Base-by-base conservation (phyloP, 2,113 vertebrate species). In the Prionailurus bengalensis region DNA sequence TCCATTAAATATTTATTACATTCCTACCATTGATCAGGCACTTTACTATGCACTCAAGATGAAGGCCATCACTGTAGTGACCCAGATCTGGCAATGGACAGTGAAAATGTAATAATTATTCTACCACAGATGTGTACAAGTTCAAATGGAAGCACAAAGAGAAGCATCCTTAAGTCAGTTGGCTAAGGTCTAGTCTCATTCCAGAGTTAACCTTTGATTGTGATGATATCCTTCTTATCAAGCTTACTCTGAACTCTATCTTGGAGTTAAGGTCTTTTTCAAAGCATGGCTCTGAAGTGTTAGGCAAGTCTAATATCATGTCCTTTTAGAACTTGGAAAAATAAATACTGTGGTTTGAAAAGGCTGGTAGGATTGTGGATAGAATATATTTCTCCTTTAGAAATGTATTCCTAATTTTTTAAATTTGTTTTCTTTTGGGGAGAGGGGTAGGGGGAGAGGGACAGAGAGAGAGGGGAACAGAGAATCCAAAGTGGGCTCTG, bases 1-100 rank as follows among this genome's bases (percentile, higher is more conserved):
- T 4, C 68, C 19, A 82, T 89, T 89, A 84, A 89, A 76, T 14
- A 93, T 55, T 85, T 51, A 93, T n/a, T 95, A 25, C n/a, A 55
- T 27, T 81, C 4, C 29, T 93, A 42, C 65, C 29, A 70, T 88
- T 45, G 12, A 39, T 29, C n/a, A 73, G 12, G n/a, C 2, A 17
- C 25, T 96, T 89, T 83, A 73, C 0, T 83, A 73, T 23, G 31
- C 19, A 10, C 51, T 71, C 80, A 25, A 68, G 14, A 51, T 61
- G n/a, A 7, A 73, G 16, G 19, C 7, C 6, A 58, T 42, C 23
- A 36, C 10, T 58, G 12, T 66, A 33, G n/a, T 53, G 17, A 86
- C 48, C 23, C 42, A 82, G 48, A 76, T 65, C 48, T 58, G 81
- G 14, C 5, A 71, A 55, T 45, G 85, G 25, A 53, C 16, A 45